Evolutionary conservation across 2,113 vertebrate species (phyloP), one percentile per base, ranked within the genome.

Genomic region (Oplegnathus fasciatus): DNA sequence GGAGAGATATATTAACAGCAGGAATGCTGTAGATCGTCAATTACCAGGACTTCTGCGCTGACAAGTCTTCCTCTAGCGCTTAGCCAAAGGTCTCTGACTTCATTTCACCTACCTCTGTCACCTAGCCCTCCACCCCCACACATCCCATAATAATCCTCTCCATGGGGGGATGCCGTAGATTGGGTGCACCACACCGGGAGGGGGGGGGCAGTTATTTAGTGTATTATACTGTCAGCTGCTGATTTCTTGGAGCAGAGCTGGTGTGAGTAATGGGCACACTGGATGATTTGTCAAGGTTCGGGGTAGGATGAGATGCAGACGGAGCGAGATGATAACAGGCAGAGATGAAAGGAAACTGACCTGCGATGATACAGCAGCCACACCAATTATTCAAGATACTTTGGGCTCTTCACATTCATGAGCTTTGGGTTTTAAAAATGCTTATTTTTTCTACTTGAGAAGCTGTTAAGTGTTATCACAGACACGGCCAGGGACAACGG

Each of bases 1-100:
- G 54, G 70, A 64, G 66, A 72, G 88, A 82, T 58, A 62, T 68
- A 86, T 88, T 54, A 80, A 77, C 80, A 66, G 74, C 26, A 75
- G 58, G 58, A 74, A 84, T 55, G 65, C 84, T 84, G 75, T 26
- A 50, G 52, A 54, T 87, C 78, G 44, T 91, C 88, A 89, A 89
- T 94, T 90, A 89, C 81, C 81, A 15, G 78, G 73, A 79, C 75
- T 65, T 86, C 62, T 83, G 75, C 86, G 18, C 73, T 82, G 76
- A 79, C 77, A 72, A 37, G 34, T 80, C 75, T 66, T 89, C 79
- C 71, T 86, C 34, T 9, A 7, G 64, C 54, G 26, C 58, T 71
- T 68, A 65, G 73, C 37, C 67, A 80, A 78, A 89, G 84, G 87
- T 87, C 65, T 65, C 52, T 30, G 28, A 68, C 74, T 85, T 83